Evolutionary conservation across 2,113 vertebrate species (phyloP).

Genomic region (Oncorhynchus keta): DNA sequence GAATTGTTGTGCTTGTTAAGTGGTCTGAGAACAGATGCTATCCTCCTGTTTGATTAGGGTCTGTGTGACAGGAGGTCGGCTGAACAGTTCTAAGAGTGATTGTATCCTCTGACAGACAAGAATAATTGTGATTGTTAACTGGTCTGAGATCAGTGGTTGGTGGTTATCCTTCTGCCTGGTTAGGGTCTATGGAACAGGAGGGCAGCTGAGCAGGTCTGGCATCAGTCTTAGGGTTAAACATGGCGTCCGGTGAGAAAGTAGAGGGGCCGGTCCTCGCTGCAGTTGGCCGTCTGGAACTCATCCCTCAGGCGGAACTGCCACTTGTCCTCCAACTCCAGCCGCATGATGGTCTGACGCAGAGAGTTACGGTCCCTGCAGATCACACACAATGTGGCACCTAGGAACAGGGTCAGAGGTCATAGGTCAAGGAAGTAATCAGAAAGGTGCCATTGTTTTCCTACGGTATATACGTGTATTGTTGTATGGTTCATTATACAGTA

Average conservation of each 20-base stretch:
- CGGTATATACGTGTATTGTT: too few species aligned
- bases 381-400: conserved; percentile 96
- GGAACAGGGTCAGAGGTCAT: neutral
- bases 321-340: conserved; percentile 93
- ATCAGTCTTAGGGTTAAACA: conserved; percentile 68
- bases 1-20: conserved; percentile 18
- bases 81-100: too few species aligned
- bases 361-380: conserved; percentile 97
- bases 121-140: conserved; percentile 20
- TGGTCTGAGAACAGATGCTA: conserved; percentile 10
- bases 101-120: too few species aligned
- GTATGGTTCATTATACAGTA: too few species aligned
- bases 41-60: conserved; percentile 17
- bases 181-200: conserved; percentile 11
- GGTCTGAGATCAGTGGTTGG: conserved; percentile 18
- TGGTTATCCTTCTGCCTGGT: conserved; percentile 27
- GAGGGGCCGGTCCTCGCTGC: conserved; percentile 90
- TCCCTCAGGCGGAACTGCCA: conserved; percentile 98
- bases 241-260: conserved; percentile 96
- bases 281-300: conserved; percentile 97
- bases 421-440: too few species aligned
- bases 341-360: conserved; percentile 91
- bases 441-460: too few species aligned
- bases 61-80: neutral
- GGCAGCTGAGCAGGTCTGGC: too few species aligned